Percentiles rank a stretch among this genome's conserved stretches.
phyloP scores from a whole-genome alignment of 2,797 vertebrate genomes.

The Lithobates sylvaticus region DNA sequence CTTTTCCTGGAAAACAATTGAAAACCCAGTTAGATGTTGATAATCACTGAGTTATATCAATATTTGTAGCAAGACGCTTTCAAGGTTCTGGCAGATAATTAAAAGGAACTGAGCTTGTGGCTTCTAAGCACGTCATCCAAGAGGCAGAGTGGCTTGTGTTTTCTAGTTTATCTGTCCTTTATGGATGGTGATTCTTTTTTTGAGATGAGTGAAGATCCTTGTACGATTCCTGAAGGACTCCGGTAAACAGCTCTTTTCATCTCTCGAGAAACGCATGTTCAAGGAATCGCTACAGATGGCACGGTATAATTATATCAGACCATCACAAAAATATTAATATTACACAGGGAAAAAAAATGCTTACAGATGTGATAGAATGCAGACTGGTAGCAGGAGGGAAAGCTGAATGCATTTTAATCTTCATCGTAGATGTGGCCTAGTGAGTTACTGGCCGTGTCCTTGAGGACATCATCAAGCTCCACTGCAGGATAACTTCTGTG shows the following conservation, averaged over 20 bases:
- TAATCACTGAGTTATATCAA: neutral
- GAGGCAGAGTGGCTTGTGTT: neutral
- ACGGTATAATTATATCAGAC: slow-evolving; percentile 34
- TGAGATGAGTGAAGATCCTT: slow-evolving; percentile 26
- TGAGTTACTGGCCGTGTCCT: slow-evolving; percentile 41
- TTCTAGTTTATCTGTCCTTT: slow-evolving; percentile 25
- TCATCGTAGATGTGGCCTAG: neutral
- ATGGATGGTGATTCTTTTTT: neutral
- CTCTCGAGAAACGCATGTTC: slow-evolving; percentile 13
- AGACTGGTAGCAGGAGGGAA: slow-evolving; percentile 1
- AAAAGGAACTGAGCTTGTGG: neutral
- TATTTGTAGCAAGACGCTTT: slow-evolving; percentile 1
- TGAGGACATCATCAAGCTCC: slow-evolving; percentile 33
- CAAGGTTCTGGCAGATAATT: slow-evolving; percentile 22
- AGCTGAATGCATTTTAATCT: slow-evolving; percentile 28
- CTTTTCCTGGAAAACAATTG: neutral
- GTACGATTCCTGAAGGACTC: slow-evolving; percentile 27
- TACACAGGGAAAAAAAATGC: slow-evolving; percentile 23
- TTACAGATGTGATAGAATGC: slow-evolving; percentile 5
- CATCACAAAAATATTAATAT: slow-evolving; percentile 51
- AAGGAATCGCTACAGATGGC: slow-evolving; percentile 17
- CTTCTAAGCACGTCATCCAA: neutral
- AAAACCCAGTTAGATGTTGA: neutral
- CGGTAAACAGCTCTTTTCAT: slow-evolving; percentile 7
- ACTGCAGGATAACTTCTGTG: slow-evolving; percentile 3